Conservation (phyloP, 1,140 invertebrate species). For the Nylanderia fulva region DNA sequence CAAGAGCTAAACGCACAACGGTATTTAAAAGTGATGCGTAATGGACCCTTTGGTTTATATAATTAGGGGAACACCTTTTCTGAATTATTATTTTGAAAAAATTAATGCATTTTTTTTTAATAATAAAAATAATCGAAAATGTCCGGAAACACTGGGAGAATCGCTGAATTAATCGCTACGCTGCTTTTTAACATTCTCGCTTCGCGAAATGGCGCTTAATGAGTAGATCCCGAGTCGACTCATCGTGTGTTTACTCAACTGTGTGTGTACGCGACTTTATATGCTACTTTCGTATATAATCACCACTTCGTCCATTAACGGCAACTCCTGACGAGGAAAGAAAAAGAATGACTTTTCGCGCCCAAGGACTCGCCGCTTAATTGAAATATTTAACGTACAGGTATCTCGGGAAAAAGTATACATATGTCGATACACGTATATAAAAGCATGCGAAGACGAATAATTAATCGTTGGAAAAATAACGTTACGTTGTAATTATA, state of each 20-base stretch:
- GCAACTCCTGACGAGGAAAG: constrained; percentile 9
- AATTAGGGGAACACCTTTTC: background rate
- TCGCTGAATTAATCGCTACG: background rate
- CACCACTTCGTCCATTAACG: constrained; percentile 15
- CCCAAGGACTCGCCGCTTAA: background rate
- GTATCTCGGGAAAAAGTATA: background rate
- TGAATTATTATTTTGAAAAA: background rate
- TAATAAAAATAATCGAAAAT: background rate
- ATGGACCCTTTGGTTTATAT: background rate
- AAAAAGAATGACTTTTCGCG: constrained; percentile 26
- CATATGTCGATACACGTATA: background rate
- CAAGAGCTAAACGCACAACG: background rate
- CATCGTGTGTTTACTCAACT: background rate
- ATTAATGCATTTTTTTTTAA: background rate
- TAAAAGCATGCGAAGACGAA: background rate
- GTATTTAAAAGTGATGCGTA: background rate
- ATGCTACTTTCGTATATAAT: constrained; percentile 28
- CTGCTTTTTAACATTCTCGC: background rate
- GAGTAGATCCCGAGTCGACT: background rate
- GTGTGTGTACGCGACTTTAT: constrained; percentile 7
- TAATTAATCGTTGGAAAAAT: background rate
- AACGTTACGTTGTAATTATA: background rate
- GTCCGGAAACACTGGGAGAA: background rate
- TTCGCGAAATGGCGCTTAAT: background rate
- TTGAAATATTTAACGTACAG: constrained; percentile 23